These are phyloP conservation scores for Lepus europaeus DNA, from an alignment of 2,113 vertebrate genomes.

Conservation along the genomic window DNA sequence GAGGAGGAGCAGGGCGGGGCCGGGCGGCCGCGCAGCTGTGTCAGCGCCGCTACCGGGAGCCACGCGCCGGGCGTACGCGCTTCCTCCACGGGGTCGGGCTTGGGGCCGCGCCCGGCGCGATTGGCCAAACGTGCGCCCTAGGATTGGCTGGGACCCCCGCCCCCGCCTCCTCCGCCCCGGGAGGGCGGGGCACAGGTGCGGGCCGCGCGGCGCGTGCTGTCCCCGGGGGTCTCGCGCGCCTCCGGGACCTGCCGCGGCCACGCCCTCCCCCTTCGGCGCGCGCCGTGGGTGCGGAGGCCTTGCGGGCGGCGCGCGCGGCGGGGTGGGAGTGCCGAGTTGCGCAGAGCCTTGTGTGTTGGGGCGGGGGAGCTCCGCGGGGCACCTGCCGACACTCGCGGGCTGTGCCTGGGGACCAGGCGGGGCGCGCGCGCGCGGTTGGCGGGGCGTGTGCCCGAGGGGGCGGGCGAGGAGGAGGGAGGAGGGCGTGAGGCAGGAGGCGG, in stretches of 20 bases:
- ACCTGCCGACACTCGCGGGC: too few relatives aligned
- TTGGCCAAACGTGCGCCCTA: background rate
- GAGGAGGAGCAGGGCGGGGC: background rate
- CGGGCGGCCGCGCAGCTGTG: constrained; percentile 87
- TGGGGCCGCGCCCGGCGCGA: constrained; percentile 79
- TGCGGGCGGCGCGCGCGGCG: background rate
- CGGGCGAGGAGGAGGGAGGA: constrained; percentile 71
- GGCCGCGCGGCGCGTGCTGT: constrained; percentile 78
- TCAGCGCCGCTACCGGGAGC: constrained; percentile 89
- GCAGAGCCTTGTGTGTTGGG: background rate
- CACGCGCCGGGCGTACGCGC: constrained; percentile 92
- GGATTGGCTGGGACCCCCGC: constrained; percentile 9
- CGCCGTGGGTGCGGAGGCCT: background rate
- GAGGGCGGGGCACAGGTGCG: constrained; percentile 12
- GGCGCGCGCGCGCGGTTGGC: background rate
- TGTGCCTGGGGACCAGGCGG: background rate
- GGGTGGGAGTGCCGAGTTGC: background rate
- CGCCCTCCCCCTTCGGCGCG: background rate
- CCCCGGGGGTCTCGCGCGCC: constrained; percentile 41
- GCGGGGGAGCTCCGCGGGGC: background rate
- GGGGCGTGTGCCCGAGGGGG: constrained; percentile 40
- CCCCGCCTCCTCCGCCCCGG: background rate
- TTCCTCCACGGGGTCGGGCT: constrained; percentile 83
- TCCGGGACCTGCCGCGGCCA: rapidly evolving
- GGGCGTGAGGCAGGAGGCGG: constrained; percentile 77